These are phyloP conservation scores for Timema podura DNA, from an alignment of 2,888 invertebrate genomes.

Conservation along the genomic window DNA sequence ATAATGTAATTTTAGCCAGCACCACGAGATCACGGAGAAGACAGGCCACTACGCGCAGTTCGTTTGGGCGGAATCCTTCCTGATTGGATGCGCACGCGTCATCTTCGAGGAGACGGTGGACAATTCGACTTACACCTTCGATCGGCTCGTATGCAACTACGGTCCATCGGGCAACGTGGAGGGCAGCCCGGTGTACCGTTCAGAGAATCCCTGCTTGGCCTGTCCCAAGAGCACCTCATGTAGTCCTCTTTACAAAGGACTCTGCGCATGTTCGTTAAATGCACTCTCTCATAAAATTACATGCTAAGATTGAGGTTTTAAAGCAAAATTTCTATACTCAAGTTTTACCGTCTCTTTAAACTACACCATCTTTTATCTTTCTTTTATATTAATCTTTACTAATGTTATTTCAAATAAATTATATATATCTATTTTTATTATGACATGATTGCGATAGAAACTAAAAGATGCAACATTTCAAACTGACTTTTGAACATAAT, in stretches of 20 bases:
- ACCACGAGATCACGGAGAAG: neutral
- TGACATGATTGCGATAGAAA: no score
- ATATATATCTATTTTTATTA: no score
- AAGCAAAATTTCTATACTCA: no score
- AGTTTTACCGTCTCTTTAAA: no score
- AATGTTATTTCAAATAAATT: no score
- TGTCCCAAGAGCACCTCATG: neutral
- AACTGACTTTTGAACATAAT: no score
- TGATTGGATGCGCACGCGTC: conserved; percentile 10
- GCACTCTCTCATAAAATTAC: no score
- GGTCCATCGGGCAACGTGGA: conserved; percentile 12
- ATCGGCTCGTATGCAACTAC: conserved; percentile 13
- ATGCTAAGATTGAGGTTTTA: no score
- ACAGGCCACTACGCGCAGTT: conserved; percentile 12
- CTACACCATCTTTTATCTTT: no score
- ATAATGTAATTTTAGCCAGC: no score
- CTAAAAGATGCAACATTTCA: no score
- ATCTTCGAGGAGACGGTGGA: neutral
- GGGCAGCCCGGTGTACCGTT: neutral
- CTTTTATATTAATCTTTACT: no score
- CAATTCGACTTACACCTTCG: neutral
- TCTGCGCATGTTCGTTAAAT: neutral
- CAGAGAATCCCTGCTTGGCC: neutral
- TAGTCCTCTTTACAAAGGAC: neutral
- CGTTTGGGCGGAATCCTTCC: conserved; percentile 6